Evolutionary conservation across 2,888 invertebrate genomes (phyloP), one percentile per base, ranked within the genome.

Genomic region (Xanthorhoe spadicearia): DNA sequence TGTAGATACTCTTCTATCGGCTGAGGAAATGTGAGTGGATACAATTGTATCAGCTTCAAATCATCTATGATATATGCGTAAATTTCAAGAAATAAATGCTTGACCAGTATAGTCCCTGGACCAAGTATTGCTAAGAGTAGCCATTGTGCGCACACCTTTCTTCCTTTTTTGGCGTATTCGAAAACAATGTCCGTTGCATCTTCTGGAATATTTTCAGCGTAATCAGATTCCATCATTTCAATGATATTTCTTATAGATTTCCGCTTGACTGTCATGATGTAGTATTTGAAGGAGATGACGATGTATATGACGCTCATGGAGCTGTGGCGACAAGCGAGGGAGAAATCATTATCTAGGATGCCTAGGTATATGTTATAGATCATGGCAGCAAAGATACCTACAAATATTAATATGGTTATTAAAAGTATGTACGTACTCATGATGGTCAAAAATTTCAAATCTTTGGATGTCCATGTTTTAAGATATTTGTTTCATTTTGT

Each of bases 1-100:
- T 73, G 7, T 49, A n/a, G n/a, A n/a, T n/a, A 52, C 6, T 68
- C 64, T 17, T 74, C 72, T 2, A 56, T n/a, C 5, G 15, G 15
- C 8, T 46, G 6, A 9, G 56, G 56, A 8, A 46, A 46, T 1
- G 46, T 56, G 0, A 56, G 46, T 1, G 56, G 46, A 53, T 23
- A 53, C 7, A 53, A n/a, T 48, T 28, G 4, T 5, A 61, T 10
- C 8, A 52, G 3, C 9, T 46, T 61, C n/a, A 15, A 53, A 8
- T 46, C 56, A 28, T 56, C 46, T 15, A 7, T 15, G 5, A 46
- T 5, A 2, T 56, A 56, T 13, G 56, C 23, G 46, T 46, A 56
- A 0, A 46, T 1, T 15, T 56, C 56, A 13, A 56, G 23, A 23
- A 46, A n/a, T 15, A 56, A n/a, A n/a, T 56, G 56, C 7, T 46